Evolutionary conservation across 2,113 vertebrate genomes (phyloP), one percentile per base, ranked within the genome.

Genomic region (Dasypus novemcinctus): DNA sequence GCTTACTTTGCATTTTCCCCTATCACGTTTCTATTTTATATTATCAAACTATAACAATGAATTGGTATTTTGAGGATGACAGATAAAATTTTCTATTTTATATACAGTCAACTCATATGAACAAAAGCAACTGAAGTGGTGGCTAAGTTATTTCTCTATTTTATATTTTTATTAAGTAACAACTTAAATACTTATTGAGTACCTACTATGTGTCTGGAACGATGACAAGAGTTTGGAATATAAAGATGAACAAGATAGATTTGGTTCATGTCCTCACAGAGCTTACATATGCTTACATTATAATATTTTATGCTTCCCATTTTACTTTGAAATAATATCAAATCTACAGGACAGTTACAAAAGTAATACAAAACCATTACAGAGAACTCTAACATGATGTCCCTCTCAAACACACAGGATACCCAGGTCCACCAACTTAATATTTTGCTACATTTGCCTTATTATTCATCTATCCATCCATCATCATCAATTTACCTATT

Each of bases 221-320:
- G 1, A 14, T 17, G 14, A 69, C 2, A 0, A 5, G 88, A 43
- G 36, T 4, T 5, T 38, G 64, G n/a, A 38, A 10, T 13, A 0
- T 20, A 43, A 17, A 33, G 38, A 15, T 2, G 15, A 27, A 11
- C 0, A 12, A 64, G 43, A 2, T 4, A 6, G 38, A 0, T 0
- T 5, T 18, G 4, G 38, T 15, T 68, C 29, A 31, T 12, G 10
- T n/a, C 61, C 21, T 13, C 57, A 0, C 0, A 3, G 71, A 3
- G 6, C 14, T 27, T 3, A 0, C 0, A 27, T 12, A 49, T 18
- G 5, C 43, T 57, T 21, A 13, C 7, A 2, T 0, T 0, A 54
- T 17, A 54, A 1, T 4, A 29, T 7, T 21, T n/a, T 20, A 3
- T 2, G 1, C 27, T 79, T 63, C 41, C 38, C 7, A 4, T 57